phyloP scores from a whole-genome alignment of 2,888 invertebrate species.

The Bombylius major region DNA sequence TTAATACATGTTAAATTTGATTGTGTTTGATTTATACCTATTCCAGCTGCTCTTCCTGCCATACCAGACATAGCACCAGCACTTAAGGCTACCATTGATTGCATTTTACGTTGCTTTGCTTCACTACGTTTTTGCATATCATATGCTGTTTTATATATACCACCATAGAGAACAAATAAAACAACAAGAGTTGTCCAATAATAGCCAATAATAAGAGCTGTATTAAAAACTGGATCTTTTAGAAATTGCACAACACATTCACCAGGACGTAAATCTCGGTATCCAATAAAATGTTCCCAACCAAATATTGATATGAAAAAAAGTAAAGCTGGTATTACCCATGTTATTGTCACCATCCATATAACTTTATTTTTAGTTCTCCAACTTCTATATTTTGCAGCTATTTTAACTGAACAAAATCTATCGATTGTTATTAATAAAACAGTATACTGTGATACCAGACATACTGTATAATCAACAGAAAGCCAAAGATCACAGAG shows the following conservation, averaged over 20 bases:
- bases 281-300: constrained; percentile 96
- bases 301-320: constrained; percentile 98
- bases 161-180: constrained; percentile 88
- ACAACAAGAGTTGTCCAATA: constrained; percentile 97
- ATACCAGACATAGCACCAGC: constrained; percentile 84
- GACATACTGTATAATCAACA: constrained; percentile 96
- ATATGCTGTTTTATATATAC: constrained; percentile 94
- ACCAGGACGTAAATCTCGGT: constrained; percentile 71
- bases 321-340: constrained; percentile 90
- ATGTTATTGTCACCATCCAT: constrained; percentile 91
- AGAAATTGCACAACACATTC: constrained; percentile 95
- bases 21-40: constrained; percentile 67
- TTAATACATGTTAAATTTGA: constrained; percentile 57
- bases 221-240: constrained; percentile 94
- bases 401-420: constrained; percentile 97
- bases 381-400: constrained; percentile 95
- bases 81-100: constrained; percentile 82
- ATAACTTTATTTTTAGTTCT: constrained; percentile 85
- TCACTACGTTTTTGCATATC: constrained; percentile 96
- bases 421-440: constrained; percentile 96
- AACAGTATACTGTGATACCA: constrained; percentile 98
- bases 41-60: constrained; percentile 78
- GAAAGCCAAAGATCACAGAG: constrained; percentile 97
- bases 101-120: constrained; percentile 91
- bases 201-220: constrained; percentile 90